Conservation (phyloP, 2,797 vertebrate species). For the Paedocypris micromegethes region DNA sequence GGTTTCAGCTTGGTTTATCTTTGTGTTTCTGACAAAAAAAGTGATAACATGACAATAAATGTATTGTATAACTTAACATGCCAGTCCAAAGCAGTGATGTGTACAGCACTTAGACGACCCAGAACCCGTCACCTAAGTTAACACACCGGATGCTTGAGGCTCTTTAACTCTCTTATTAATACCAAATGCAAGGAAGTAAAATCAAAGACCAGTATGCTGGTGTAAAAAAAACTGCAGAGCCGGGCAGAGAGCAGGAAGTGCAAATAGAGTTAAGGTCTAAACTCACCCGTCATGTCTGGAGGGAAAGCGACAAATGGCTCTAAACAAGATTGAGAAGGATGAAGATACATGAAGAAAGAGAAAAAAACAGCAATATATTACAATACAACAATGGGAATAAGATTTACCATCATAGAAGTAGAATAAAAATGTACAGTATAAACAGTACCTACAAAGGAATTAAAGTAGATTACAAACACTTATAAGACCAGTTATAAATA, state of each 20-base stretch:
- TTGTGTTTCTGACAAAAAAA: too few species aligned
- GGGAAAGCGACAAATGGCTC: conserved; percentile 86
- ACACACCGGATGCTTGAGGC: conserved; percentile 31
- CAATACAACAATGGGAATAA: too few species aligned
- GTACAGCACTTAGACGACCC: too few species aligned
- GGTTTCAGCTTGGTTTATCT: too few species aligned
- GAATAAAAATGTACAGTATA: conserved; percentile 10
- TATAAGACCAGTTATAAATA: too few species aligned
- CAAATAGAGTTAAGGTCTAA: conserved; percentile 48
- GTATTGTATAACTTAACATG: too few species aligned
- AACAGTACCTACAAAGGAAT: too few species aligned
- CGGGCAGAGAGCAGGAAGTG: conserved; percentile 54
- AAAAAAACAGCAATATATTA: conserved; percentile 36
- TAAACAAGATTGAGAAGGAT: conserved; percentile 57
- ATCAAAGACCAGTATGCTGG: conserved; percentile 1
- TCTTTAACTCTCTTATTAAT: conserved; percentile 21
- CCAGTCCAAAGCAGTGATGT: too few species aligned
- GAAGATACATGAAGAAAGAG: conserved; percentile 11
- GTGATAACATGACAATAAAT: too few species aligned
- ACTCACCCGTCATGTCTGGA: conserved; percentile 79
- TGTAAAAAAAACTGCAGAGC: conserved; percentile 32
- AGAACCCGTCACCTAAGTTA: conserved; percentile 9
- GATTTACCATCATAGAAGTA: too few species aligned
- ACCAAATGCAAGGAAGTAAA: conserved; percentile 13
- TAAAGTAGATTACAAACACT: too few species aligned